Base-by-base conservation (phyloP, 2,113 vertebrate species). In the Saimiri boliviensis region DNA sequence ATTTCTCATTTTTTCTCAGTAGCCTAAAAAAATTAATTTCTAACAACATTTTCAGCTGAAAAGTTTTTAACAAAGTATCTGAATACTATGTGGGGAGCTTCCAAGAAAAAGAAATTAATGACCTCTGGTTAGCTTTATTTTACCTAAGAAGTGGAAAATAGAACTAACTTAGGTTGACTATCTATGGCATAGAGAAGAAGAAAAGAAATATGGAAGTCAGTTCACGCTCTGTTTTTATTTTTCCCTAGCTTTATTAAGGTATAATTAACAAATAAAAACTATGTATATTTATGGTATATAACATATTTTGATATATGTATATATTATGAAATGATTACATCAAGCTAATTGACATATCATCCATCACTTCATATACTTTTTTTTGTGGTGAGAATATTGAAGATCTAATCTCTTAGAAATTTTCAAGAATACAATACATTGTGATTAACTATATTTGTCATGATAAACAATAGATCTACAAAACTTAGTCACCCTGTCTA, bases 21-120 rank as follows among this genome's bases (percentile, higher is more conserved):
- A 60, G 37, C 58, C 42, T 52, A 74, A 54, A 80, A 94, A 68
- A 91, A 93, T 85, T 92, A 79, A 92, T 92, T 91, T 95, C 81
- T 93, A 77, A 93, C 37, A 77, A 95, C 13, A 68, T 80, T 85
- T 87, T 87, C 6, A 71, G 23, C 45, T 92, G 32, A 47, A 91
- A 93, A 84, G 3, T 66, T 68, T 30, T 84, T 82, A 40, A 4
- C 17, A 63, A 63, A 63, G 32, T 30, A 30, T 68, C n/a, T 40
- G 42, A 94, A 49, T 77, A 52, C 8, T 20, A 95, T 4, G 63
- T 86, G 85, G 40, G 56, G 54, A n/a, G 37, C 10, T 71, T 76
- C 17, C 37, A 92, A 96, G 47, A 30, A 21, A 76, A 85, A 89
- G 52, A 40, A 70, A 23, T 10, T 81, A 79, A 89, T 30, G 8